phyloP scores from a whole-genome alignment of 2,113 vertebrate genomes.

The Felis chaus region DNA sequence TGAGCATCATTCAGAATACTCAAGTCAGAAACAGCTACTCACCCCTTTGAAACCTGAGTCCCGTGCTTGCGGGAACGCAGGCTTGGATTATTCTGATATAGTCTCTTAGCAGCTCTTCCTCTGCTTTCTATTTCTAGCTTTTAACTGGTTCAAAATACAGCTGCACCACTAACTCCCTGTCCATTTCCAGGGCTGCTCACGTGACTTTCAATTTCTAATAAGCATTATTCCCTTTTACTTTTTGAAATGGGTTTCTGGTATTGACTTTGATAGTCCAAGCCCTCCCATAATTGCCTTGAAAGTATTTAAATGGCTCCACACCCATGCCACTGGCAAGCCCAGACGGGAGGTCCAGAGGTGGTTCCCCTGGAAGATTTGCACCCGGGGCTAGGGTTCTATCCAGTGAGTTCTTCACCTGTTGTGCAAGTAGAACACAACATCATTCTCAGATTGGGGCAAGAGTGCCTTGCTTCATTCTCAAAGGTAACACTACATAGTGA shows the following conservation, averaged over 20 bases:
- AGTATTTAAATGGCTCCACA: background rate
- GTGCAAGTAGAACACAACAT: background rate
- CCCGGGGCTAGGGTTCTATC: background rate
- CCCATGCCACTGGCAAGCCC: background rate
- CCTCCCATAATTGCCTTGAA: background rate
- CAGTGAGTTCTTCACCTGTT: background rate
- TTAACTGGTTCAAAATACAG: conserved; percentile 42
- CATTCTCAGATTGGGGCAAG: background rate
- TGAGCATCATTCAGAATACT: background rate
- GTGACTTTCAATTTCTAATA: background rate
- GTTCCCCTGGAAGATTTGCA: background rate
- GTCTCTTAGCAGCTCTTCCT: conserved; percentile 9
- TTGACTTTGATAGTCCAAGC: background rate
- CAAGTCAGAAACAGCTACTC: background rate
- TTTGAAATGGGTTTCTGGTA: background rate
- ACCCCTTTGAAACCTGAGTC: background rate
- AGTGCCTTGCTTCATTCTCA: background rate
- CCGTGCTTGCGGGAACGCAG: background rate
- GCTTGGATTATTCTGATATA: background rate
- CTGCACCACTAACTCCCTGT: conserved; percentile 4
- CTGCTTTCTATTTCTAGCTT: conserved; percentile 56
- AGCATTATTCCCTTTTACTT: background rate
- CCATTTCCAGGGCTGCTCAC: background rate
- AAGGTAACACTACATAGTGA: background rate
- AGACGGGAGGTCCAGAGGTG: background rate